These are phyloP conservation scores for Caenorhabditis angaria DNA, from an alignment of 2,888 invertebrate species.

Conservation along the genomic window DNA sequence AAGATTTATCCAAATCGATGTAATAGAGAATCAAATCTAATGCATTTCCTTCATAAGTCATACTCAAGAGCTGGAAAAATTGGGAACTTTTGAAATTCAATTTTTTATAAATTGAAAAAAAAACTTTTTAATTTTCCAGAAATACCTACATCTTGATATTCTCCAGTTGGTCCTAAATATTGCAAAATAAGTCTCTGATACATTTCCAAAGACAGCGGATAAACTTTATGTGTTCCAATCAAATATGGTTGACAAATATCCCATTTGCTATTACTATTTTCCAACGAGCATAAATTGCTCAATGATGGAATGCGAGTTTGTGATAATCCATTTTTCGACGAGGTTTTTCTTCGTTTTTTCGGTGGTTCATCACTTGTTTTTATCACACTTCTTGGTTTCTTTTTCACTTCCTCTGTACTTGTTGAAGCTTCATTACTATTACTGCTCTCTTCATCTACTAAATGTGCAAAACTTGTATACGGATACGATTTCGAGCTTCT, in stretches of 20 bases:
- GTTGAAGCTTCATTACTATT: not conserved
- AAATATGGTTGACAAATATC: slow-evolving; percentile 86
- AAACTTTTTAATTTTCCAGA: not conserved
- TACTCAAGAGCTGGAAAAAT: slow-evolving; percentile 82
- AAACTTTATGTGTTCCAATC: slow-evolving; percentile 84
- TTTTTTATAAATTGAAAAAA: not conserved
- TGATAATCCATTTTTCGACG: not conserved
- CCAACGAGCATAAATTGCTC: slow-evolving; percentile 35
- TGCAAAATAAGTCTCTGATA: slow-evolving; percentile 90
- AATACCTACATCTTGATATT: slow-evolving; percentile 82
- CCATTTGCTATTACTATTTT: slow-evolving; percentile 80
- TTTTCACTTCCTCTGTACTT: not conserved
- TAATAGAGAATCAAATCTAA: slow-evolving; percentile 89
- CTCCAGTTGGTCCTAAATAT: slow-evolving; percentile 95
- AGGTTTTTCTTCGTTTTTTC: slow-evolving; percentile 42
- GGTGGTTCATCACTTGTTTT: slow-evolving; percentile 23
- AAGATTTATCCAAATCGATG: slow-evolving; percentile 86
- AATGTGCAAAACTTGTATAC: slow-evolving; percentile 11
- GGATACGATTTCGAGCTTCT: slow-evolving; percentile 1
- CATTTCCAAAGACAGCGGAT: slow-evolving; percentile 87
- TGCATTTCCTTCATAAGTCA: slow-evolving; percentile 88
- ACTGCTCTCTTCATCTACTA: slow-evolving; percentile 6
- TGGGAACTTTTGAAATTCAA: no score
- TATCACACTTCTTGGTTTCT: not conserved
- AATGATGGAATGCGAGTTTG: slow-evolving; percentile 11